Evolutionary conservation across 1,140 invertebrate genomes (phyloP).

Genomic region (Drosophila ambigua): DNA sequence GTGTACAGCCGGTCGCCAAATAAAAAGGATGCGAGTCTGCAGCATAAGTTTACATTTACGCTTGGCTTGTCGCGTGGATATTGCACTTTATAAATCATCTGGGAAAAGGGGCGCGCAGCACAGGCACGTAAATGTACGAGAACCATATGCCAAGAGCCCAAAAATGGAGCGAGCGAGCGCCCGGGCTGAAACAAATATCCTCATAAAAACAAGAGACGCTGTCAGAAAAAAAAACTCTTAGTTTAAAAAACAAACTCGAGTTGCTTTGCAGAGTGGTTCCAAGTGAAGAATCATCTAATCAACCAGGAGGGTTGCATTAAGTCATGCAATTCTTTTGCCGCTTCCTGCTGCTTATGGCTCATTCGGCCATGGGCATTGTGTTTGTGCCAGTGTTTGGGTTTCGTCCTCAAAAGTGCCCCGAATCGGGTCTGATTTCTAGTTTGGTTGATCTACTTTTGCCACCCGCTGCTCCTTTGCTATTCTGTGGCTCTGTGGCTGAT

Average conservation of each 20-base stretch:
- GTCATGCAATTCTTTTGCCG: slow-evolving; percentile 1
- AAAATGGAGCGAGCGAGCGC: neutral
- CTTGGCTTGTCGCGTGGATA: slow-evolving; percentile 56
- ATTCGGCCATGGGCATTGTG: slow-evolving; percentile 66
- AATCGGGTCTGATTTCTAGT: slow-evolving; percentile 54
- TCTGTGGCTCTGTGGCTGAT: slow-evolving; percentile 46
- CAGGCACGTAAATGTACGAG: slow-evolving; percentile 35
- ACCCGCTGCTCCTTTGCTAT: slow-evolving; percentile 12
- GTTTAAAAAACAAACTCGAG: neutral
- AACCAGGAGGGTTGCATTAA: too few relatives aligned
- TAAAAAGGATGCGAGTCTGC: slow-evolving; percentile 1
- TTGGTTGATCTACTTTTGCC: slow-evolving; percentile 49
- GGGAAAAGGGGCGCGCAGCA: slow-evolving; percentile 21
- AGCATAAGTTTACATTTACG: slow-evolving; percentile 62
- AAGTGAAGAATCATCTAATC: too few relatives aligned
- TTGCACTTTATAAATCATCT: slow-evolving; percentile 77
- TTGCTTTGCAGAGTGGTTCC: too few relatives aligned
- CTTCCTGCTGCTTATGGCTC: slow-evolving; percentile 27
- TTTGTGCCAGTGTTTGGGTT: slow-evolving; percentile 44
- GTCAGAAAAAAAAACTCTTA: slow-evolving; percentile 10
- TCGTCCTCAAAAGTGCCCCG: slow-evolving; percentile 44
- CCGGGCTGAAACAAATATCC: slow-evolving; percentile 43
- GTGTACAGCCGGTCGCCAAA: slow-evolving; percentile 19
- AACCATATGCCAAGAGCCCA: slow-evolving; percentile 6
- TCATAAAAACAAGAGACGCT: slow-evolving; percentile 1